Evolutionary conservation across 2,797 vertebrate species (phyloP), one percentile per base, ranked within the genome.

Genomic region (Anniella stebbinsi): DNA sequence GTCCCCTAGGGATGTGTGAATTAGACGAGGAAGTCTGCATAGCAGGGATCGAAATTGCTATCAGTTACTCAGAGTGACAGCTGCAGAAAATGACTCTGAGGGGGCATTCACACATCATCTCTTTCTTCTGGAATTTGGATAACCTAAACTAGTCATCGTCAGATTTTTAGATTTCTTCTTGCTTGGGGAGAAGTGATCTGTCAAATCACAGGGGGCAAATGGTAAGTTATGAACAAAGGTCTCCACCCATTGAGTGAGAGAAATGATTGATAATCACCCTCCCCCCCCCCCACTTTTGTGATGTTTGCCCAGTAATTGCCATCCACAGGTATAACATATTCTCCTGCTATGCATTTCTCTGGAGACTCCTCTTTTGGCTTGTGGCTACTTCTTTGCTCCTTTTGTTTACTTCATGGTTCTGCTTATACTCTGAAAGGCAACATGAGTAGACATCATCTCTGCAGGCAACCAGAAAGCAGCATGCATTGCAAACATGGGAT

Each of bases 11-110:
- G 30, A 51, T 75, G 36, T 57, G 33, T 66, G 60, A 76, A 84
- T 21, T 77, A 66, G 38, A 72, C 5, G 57, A 36, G 33, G 30
- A 54, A 69, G 13, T 54, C 60, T 67, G n/a, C 15, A 69, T 51
- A 54, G 41, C 57, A 83, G 33, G 18, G 48, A 36, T 78, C 82
- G 63, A n/a, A 80, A 72, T 51, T 70, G 63, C 60, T 88, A 72
- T 75, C 54, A 23, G 51, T 63, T 83, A 63, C 51, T 72, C 36
- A 17, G 33, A 48, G 85, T 57, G 18, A 2, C 21, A 13, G 78
- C 33, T 85, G 77, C 28, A 9, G n/a, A 2, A 94, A 92, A 76
- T 23, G 87, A 72, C 89, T 7, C 5, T 45, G 28, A 85, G 17
- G 1, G 0, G 82, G 6, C 66, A 38, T 80, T 77, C 72, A 77